Conservation (phyloP, 2,888 invertebrate genomes). For the Harpalus rufipes region DNA sequence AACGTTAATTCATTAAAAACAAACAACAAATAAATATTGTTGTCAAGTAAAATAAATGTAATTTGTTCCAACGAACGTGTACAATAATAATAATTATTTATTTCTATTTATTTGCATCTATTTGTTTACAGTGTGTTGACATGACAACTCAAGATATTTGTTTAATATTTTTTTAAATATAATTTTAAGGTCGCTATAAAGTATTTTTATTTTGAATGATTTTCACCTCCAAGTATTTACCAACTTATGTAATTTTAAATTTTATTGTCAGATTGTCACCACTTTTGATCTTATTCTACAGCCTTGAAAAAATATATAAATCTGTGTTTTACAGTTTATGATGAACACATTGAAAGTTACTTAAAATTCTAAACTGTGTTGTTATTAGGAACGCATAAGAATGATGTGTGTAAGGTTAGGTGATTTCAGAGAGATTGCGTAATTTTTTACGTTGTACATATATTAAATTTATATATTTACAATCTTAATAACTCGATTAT, state of each 20-base stretch:
- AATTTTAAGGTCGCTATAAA: neutral
- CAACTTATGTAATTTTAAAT: neutral
- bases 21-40: too few species aligned
- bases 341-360: neutral
- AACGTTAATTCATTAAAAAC: too few species aligned
- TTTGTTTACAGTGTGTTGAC: conserved; percentile 1
- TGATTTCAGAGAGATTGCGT: neutral
- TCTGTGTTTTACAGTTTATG: too few species aligned
- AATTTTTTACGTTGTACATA: neutral
- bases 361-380: neutral
- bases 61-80: neutral
- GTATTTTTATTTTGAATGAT: neutral
- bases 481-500: too few species aligned
- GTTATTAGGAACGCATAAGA: neutral
- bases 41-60: neutral
- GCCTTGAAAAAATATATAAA: too few species aligned
- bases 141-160: neutral
- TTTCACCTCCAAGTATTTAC: neutral
- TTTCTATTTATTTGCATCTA: neutral
- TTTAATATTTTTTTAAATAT: neutral
- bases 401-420: neutral
- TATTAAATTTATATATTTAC: neutral
- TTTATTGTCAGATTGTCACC: neutral
- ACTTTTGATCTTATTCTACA: too few species aligned
- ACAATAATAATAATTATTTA: neutral